These are phyloP conservation scores for Oligia strigilis DNA, from an alignment of 2,888 invertebrate genomes.

Conservation along the genomic window DNA sequence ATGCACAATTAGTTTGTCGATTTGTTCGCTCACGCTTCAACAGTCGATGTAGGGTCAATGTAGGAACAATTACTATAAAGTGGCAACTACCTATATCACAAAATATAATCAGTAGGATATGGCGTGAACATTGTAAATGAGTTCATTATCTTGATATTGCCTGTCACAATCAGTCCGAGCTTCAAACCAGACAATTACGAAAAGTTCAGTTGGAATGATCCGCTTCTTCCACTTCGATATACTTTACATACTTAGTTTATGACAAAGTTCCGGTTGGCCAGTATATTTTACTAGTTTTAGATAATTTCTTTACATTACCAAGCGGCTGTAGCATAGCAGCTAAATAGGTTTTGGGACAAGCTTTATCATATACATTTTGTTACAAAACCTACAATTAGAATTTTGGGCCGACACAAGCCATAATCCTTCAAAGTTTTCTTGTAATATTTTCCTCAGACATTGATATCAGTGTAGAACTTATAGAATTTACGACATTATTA, in stretches of 20 bases:
- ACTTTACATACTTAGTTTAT: neutral
- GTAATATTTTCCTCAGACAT: conserved; percentile 2
- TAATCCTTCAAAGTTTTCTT: neutral
- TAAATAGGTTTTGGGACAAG: neutral
- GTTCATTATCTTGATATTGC: conserved; percentile 18
- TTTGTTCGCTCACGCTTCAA: neutral
- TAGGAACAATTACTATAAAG: neutral
- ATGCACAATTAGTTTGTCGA: conserved; percentile 1
- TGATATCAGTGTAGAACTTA: neutral
- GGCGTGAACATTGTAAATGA: neutral
- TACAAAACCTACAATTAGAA: neutral
- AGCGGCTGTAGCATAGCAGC: neutral
- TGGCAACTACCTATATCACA: neutral
- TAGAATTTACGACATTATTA: neutral
- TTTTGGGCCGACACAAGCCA: neutral
- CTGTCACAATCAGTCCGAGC: neutral
- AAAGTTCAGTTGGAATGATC: neutral
- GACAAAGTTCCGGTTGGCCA: neutral
- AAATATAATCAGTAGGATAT: neutral
- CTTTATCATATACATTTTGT: too few species aligned
- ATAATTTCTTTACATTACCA: neutral
- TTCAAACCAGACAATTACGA: conserved; percentile 11
- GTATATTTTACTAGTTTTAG: neutral
- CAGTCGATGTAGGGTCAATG: conserved; percentile 8
- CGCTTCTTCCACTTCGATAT: conserved; percentile 8